Evolutionary conservation across 2,797 vertebrate genomes (phyloP), one percentile per base, ranked within the genome.

Genomic region (Catamblyrhynchus diadema): DNA sequence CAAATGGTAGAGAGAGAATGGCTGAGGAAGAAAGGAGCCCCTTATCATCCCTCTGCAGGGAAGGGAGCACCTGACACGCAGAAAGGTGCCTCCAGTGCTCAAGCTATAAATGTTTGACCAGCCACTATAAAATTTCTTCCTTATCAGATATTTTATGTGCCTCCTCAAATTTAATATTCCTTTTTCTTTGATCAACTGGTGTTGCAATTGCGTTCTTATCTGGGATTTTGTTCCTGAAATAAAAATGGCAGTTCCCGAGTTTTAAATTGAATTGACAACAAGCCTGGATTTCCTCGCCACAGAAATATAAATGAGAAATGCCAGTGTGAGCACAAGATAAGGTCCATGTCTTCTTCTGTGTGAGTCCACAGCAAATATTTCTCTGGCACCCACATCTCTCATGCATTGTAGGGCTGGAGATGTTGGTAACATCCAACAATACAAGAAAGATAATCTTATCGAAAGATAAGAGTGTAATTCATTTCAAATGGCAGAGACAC

Each of bases 281-380:
- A 50, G 51, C 32, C 27, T 72, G 59, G 59, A 27, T 44, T 44
- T 94, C 25, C 45, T 70, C 51, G 47, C 47, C 39, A 69, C 62
- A 33, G 50, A 79, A 88, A 86, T 86, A 48, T 35, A 81, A 88
- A 83, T 64, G 51, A 72, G 57, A 44, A 47, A 18, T 67, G 50
- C 13, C 25, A 11, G 32, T 86, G 84, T 61, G 83, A 88, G 67
- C 48, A 70, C 54, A 81, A 79, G 87, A 92, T 92, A 95, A 94
- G 23, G 73, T 48, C 91, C 48, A 4, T 19, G 47, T 81, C 57
- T 71, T 85, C 88, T 67, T 72, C 81, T 72, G 7, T 70, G 53
- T 21, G 44, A 61, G 30, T 8, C 45, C 51, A 72, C 39, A 81
- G 75, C 47, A 93, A 59, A 79, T 90, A 77, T 81, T 95, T 91